Evolutionary conservation across 1,140 invertebrate species (phyloP).

Genomic region (Araneus ventricosus): DNA sequence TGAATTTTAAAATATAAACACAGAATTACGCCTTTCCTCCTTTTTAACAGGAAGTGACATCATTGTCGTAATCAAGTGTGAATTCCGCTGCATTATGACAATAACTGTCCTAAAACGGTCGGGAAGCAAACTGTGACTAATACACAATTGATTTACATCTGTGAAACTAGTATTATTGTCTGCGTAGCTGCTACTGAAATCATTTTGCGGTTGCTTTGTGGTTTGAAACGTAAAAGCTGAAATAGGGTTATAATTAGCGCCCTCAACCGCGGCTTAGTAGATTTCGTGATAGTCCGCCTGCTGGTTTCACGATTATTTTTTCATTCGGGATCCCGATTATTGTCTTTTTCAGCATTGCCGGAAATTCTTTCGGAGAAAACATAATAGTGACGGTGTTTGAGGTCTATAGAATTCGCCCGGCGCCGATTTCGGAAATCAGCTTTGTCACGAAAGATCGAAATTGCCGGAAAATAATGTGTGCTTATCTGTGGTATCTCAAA

Average conservation of each 20-base stretch:
- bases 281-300: background rate
- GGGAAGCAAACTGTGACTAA: background rate
- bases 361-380: background rate
- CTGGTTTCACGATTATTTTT: background rate
- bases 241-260: background rate
- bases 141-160: background rate
- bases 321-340: background rate
- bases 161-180: background rate
- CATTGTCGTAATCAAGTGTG: background rate
- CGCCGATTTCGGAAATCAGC: background rate
- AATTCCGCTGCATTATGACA: background rate
- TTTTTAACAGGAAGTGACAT: background rate
- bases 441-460: background rate
- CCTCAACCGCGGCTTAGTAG: background rate
- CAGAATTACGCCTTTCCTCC: no score
- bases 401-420: background rate
- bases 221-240: background rate
- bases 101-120: background rate
- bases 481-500: background rate
- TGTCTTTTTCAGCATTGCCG: background rate
- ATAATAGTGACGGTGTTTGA: background rate
- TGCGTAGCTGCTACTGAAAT: background rate
- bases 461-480: background rate
- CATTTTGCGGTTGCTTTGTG: slow-evolving; percentile 11
- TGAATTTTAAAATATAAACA: no score